Evolutionary conservation across 2,113 vertebrate species (phyloP), one percentile per base, ranked within the genome.

Genomic region (Rutilus rutilus): DNA sequence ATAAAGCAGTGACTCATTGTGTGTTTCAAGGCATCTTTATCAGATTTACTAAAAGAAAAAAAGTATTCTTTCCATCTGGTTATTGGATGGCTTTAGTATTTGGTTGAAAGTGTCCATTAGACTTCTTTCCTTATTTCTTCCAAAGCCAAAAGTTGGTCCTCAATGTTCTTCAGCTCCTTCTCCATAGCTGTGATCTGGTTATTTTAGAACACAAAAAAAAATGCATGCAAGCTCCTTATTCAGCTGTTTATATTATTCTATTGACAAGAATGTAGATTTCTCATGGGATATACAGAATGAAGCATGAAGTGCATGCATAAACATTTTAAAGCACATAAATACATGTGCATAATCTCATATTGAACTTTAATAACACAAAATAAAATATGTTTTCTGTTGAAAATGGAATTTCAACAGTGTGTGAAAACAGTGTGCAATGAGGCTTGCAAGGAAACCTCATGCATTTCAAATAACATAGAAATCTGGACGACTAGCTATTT

Each of bases 161-260:
- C 92, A 15, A 91, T 92, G 50, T 86, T 92, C 87, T 91, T 89
- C 84, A 96, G 67, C 2, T 96, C 93, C 85, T 92, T 88, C 87
- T 92, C 83, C 89, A 95, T 10, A 4, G 90, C 89, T 25, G 88
- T 89, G 77, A 93, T 90, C 95, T 96, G 84, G 59, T 85, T 47
- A 78, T 74, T 83, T 52, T 17, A 79, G 17, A 4, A 79, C 12
- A 78, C 36, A 42, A 42, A 50, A 23, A 50, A 23, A 87, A 14
- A 73, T 71, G 25, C n/a, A 71, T 15, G 6, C 25, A 54, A 69
- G 17, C 23, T 81, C 78, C 23, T 60, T 42, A 42, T 42, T 65
- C 39, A 47, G 36, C 59, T 21, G 15, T 25, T 62, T 79, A 60
- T 59, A 62, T 62, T 25, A 42, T 57, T 36, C 52, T n/a, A 36